phyloP scores from a whole-genome alignment of 2,888 invertebrate genomes.

The Orthosia cruda region DNA sequence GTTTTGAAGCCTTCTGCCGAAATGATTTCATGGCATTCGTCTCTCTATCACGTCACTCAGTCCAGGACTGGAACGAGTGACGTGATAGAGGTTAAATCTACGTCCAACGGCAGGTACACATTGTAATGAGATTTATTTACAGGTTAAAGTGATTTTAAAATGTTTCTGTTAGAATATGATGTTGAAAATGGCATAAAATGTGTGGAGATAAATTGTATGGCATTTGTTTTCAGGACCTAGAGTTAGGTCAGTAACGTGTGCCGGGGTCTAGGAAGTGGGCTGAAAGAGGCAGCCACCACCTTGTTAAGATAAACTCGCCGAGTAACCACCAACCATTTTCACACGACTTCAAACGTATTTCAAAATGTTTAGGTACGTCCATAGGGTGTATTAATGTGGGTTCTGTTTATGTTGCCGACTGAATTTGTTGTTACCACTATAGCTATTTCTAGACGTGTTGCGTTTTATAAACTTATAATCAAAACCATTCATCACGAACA shows the following conservation, averaged over 20 bases:
- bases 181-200: constrained; percentile 25
- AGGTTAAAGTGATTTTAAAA: constrained; percentile 56
- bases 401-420: constrained; percentile 53
- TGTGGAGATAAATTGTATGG: constrained; percentile 45
- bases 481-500: constrained; percentile 55
- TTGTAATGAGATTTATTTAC: constrained; percentile 52
- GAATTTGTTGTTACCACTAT: constrained; percentile 52
- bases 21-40: constrained; percentile 62
- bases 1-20: constrained; percentile 57
- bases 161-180: constrained; percentile 42
- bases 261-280: constrained; percentile 37
- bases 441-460: constrained; percentile 48
- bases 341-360: constrained; percentile 74
- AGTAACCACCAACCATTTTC: constrained; percentile 67
- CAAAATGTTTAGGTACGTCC: constrained; percentile 67
- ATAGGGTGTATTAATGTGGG: constrained; percentile 57
- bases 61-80: constrained; percentile 57
- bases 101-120: constrained; percentile 41
- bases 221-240: constrained; percentile 47
- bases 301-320: constrained; percentile 75
- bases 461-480: constrained; percentile 62
- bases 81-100: constrained; percentile 54
- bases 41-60: too few species aligned
- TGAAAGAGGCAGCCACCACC: constrained; percentile 48
- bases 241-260: constrained; percentile 51